Base-by-base conservation (phyloP, 92 coral and sea anemone genomes). In the Parazoanthus darwini region DNA sequence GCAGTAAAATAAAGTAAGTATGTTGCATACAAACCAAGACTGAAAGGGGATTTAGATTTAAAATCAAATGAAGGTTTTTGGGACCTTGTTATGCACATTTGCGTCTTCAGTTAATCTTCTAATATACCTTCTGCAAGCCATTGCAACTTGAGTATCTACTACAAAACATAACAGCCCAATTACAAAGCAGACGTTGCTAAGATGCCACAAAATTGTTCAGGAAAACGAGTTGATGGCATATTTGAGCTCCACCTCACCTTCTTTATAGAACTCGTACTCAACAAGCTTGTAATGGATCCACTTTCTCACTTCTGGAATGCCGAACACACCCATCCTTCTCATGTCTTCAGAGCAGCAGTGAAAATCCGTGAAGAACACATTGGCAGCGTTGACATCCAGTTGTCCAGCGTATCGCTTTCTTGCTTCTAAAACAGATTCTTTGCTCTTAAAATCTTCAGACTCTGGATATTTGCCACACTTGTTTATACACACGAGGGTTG, bases 401-500 rank as follows among this genome's bases (percentile, higher is more conserved):
- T 37, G 23, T 18, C 10, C 22, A 3, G 78, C 78, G 78, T 74
- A 74, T 33, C 78, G 78, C 42, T 16, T 22, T 42, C 78, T 37
- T 29, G 39, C 78, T 42, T 74, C 42, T 25, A 9, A 0, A 74
- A 74, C 78, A 15, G 78, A 74, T 18, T 35, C 46, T 36, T 18
- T 2, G 25, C 18, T 74, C 39, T 74, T 42, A 74, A 74, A 74
- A 42, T 74, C 78, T 42, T 74, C 78, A 22, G 78, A 74, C 22
- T 74, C 42, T 3, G 22, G 39, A 10, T 35, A 42, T 46, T 42
- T 74, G 46, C 78, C 78, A 42, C 78, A 74, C 78, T 74, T 74
- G 78, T 74, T 74, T 16, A 74, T 74, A 20, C 78, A 74, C 23
- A 74, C 78, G 9, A 74, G 78, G 46, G 78, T 74, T 16, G 78